phyloP scores from a whole-genome alignment of 2,113 vertebrate genomes.

The Heliornis fulica region DNA sequence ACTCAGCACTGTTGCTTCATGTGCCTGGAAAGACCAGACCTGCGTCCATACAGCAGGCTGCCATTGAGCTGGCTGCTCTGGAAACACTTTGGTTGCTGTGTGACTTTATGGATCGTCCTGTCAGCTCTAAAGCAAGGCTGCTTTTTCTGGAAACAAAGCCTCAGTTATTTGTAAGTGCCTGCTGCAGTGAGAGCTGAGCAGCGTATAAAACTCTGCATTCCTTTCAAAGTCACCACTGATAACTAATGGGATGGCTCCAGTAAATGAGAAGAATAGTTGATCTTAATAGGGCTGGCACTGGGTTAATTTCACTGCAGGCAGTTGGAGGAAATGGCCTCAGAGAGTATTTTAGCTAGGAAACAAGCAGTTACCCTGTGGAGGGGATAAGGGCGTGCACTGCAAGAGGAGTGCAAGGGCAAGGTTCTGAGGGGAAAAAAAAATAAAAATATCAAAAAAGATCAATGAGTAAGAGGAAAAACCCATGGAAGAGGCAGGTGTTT shows the following conservation, averaged over 20 bases:
- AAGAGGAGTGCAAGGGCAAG: neutral
- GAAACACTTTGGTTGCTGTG: neutral
- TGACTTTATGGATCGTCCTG: conserved; percentile 25
- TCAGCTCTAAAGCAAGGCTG: conserved; percentile 40
- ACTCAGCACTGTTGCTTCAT: neutral
- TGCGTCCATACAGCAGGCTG: neutral
- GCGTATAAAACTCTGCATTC: conserved; percentile 56
- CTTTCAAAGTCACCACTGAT: conserved; percentile 55
- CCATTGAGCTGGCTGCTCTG: neutral
- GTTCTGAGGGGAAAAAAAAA: neutral
- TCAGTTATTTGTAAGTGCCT: conserved; percentile 30
- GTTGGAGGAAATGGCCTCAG: conserved; percentile 4
- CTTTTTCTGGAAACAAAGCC: conserved; percentile 51
- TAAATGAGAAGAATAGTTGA: conserved; percentile 57
- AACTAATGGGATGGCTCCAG: conserved; percentile 42
- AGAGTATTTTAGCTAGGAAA: neutral
- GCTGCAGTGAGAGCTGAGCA: conserved; percentile 67
- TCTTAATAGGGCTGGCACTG: conserved; percentile 42
- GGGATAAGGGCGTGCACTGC: neutral
- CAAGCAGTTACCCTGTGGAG: neutral
- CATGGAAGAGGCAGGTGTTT: neutral
- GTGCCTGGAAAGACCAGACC: neutral
- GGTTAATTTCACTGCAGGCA: conserved; percentile 35
- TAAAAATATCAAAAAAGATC: neutral
- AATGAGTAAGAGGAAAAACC: neutral